These are phyloP conservation scores for Lepus oiostolus DNA, from an alignment of 2,797 vertebrate species.

Conservation along the genomic window DNA sequence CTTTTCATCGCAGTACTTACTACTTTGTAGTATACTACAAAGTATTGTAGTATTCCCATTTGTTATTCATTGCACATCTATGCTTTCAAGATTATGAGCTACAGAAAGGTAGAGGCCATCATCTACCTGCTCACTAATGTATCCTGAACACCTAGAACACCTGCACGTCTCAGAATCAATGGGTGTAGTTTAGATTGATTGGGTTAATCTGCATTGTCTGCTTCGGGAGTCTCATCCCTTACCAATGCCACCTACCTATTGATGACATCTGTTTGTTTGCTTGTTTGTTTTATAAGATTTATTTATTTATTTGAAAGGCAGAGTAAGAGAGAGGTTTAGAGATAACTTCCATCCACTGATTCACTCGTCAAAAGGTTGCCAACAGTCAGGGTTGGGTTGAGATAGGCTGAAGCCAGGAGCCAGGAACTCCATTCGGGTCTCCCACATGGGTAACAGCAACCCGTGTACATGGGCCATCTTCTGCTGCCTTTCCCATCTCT, in stretches of 20 bases:
- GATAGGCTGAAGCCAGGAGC: no score
- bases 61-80: background rate
- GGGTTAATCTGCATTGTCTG: background rate
- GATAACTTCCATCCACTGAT: no score
- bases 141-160: background rate
- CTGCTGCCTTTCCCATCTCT: no score
- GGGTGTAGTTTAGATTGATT: background rate
- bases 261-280: background rate
- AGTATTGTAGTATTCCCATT: background rate
- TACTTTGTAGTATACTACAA: background rate
- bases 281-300: no score
- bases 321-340: no score
- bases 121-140: background rate
- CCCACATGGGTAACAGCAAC: no score
- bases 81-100: background rate
- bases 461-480: no score
- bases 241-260: background rate
- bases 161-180: background rate
- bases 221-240: background rate
- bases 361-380: no score
- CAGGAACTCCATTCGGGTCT: no score
- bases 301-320: no score
- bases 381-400: no score
- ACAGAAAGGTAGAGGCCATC: background rate
- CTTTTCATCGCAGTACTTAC: background rate